A percentile compares a stretch with the other conserved stretches of the same genome.
These are phyloP conservation scores for Synchiropus splendidus DNA, from an alignment of 2,113 vertebrate genomes.

Conservation along the genomic window DNA sequence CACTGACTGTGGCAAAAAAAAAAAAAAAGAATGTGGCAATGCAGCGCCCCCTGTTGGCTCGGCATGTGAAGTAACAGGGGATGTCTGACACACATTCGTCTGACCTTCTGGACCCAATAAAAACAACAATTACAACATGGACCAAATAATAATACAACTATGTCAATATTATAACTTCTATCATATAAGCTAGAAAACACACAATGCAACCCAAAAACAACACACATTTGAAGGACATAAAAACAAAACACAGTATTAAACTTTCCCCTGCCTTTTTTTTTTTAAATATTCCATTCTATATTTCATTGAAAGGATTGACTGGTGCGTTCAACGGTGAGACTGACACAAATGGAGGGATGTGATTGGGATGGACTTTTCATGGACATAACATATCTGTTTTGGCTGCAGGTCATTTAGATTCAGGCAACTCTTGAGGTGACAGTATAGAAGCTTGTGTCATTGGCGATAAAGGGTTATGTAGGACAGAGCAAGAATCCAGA, in stretches of 20 bases:
- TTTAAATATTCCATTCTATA: conserved; percentile 32
- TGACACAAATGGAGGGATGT: conserved; percentile 18
- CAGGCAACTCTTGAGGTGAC: conserved; percentile 35
- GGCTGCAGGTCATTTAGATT: conserved; percentile 51
- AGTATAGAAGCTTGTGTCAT: conserved; percentile 27
- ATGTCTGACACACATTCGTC: conserved; percentile 48
- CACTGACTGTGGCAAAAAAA: too few species aligned
- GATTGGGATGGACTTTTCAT: conserved; percentile 1
- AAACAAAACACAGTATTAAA: conserved; percentile 57
- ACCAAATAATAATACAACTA: conserved; percentile 65
- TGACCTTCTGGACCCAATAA: conserved; percentile 25
- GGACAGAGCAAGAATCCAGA: conserved; percentile 96
- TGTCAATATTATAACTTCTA: conserved; percentile 65
- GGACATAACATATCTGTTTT: conserved; percentile 37
- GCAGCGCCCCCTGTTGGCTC: too few species aligned
- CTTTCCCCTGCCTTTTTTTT: conserved; percentile 53
- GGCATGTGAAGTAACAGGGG: conserved; percentile 65
- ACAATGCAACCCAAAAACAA: conserved; percentile 51
- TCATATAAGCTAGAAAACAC: conserved; percentile 58
- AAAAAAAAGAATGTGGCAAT: too few species aligned
- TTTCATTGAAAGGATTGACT: conserved; percentile 49
- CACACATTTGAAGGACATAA: conserved; percentile 56
- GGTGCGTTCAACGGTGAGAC: conserved; percentile 28
- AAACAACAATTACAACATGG: conserved; percentile 46
- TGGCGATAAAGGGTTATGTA: conserved; percentile 74